phyloP scores from a whole-genome alignment of 2,888 invertebrate species.

The Alviniconcha strummeri region DNA sequence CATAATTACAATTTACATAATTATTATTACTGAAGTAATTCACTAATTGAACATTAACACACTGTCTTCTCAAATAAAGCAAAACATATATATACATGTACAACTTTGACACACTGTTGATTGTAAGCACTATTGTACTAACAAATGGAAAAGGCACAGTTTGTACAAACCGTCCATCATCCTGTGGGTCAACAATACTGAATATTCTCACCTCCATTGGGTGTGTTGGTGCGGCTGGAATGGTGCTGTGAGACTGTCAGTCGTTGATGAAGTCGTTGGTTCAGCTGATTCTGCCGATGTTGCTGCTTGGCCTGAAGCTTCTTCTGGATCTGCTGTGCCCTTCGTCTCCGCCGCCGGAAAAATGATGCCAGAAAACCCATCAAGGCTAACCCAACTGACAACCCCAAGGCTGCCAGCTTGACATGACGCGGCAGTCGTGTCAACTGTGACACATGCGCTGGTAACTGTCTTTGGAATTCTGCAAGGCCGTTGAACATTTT shows the following conservation, averaged over 20 bases:
- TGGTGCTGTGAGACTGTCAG: conserved; percentile 16
- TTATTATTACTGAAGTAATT: too few species aligned
- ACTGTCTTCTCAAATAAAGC: too few species aligned
- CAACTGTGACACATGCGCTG: conserved; percentile 37
- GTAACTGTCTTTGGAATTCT: conserved; percentile 39
- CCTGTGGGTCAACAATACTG: too few species aligned
- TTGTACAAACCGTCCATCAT: too few species aligned
- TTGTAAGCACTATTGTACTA: too few species aligned
- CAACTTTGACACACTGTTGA: too few species aligned
- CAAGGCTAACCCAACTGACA: conserved; percentile 87
- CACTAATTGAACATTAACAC: too few species aligned
- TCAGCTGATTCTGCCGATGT: conserved; percentile 37
- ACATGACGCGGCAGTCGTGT: conserved; percentile 60
- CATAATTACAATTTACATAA: too few species aligned
- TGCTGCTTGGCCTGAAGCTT: conserved; percentile 41
- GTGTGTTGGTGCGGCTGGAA: conserved; percentile 26
- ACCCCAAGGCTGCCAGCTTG: conserved; percentile 83
- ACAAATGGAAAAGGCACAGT: too few species aligned
- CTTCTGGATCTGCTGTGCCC: conserved; percentile 45
- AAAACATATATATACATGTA: too few species aligned
- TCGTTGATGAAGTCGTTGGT: conserved; percentile 20
- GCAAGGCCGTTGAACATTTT: conserved; percentile 44
- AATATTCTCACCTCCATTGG: conserved; percentile 38
- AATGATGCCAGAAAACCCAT: conserved; percentile 88
- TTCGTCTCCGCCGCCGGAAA: conserved; percentile 54